These are phyloP conservation scores for Scotopteryx bipunctaria DNA, from an alignment of 2,888 invertebrate genomes.

Conservation along the genomic window DNA sequence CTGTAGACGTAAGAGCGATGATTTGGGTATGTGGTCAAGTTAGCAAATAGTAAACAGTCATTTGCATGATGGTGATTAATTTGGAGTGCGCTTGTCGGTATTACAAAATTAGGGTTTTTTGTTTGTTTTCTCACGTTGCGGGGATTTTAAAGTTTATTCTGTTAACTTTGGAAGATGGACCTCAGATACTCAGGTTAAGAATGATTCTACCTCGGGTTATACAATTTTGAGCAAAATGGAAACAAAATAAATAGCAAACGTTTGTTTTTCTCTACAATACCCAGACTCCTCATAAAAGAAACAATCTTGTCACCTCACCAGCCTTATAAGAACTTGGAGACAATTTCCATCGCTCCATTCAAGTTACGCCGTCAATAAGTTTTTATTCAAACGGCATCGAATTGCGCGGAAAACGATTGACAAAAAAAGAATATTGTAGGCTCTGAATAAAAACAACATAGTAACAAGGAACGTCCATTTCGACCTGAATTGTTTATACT, in stretches of 20 bases:
- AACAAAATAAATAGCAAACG: conserved; percentile 2
- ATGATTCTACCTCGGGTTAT: too few species aligned
- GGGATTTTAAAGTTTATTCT: background rate
- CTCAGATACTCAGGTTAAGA: too few species aligned
- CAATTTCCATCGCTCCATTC: conserved; percentile 25
- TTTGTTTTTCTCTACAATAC: background rate
- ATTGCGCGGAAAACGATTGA: conserved; percentile 38
- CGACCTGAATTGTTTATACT: conserved; percentile 32
- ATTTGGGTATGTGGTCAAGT: conserved; percentile 32
- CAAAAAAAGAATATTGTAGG: conserved; percentile 46
- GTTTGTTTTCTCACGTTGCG: conserved; percentile 37
- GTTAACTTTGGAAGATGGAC: too few species aligned
- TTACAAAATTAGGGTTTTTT: conserved; percentile 31
- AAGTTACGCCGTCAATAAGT: conserved; percentile 37
- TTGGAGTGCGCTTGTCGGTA: conserved; percentile 36
- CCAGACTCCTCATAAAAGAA: conserved; percentile 18
- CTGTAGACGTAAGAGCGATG: conserved; percentile 20
- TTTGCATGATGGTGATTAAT: conserved; percentile 37
- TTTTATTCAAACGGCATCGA: conserved; percentile 48
- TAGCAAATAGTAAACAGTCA: conserved; percentile 36
- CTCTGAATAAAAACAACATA: conserved; percentile 34
- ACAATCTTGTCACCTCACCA: conserved; percentile 23
- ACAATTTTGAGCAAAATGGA: background rate
- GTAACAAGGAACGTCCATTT: conserved; percentile 22
- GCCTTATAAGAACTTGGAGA: conserved; percentile 14